Evolutionary conservation across 2,797 vertebrate genomes (phyloP).

Genomic region (Cephalopachus bancanus): DNA sequence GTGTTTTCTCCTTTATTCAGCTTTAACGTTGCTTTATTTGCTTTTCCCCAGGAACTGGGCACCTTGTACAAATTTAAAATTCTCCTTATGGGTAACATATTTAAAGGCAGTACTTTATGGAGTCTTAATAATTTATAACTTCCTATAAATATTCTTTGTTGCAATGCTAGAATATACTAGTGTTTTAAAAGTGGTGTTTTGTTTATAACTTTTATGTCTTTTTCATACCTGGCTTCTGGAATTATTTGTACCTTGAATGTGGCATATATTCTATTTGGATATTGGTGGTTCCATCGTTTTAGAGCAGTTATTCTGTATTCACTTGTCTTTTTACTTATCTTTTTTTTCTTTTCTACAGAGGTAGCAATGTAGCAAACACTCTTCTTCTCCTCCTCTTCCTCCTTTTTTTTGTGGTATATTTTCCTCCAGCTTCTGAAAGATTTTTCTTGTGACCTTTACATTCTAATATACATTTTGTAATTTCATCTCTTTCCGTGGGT

Average conservation of each 20-base stretch:
- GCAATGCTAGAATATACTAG: not conserved
- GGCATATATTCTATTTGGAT: not conserved
- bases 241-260: conserved; percentile 25
- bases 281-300: not conserved
- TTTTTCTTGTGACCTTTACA: not conserved
- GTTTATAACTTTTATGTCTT: conserved; percentile 13
- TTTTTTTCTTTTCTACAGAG: not conserved
- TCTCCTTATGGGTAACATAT: not conserved
- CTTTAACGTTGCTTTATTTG: conserved; percentile 8
- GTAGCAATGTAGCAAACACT: not conserved
- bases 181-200: not conserved
- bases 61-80: not conserved
- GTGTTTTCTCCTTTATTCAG: not conserved
- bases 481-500: not conserved
- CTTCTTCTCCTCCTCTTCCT: not conserved
- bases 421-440: not conserved
- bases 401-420: not conserved
- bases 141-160: conserved; percentile 12
- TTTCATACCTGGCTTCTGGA: not conserved
- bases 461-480: not conserved
- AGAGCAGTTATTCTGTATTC: not conserved
- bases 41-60: not conserved
- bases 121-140: conserved; percentile 26
- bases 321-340: not conserved
- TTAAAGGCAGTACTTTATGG: not conserved